Percentiles rank a stretch among this genome's conserved stretches.
Conservation (phyloP, 2,113 vertebrate species). For the Tylochromis polylepis region DNA sequence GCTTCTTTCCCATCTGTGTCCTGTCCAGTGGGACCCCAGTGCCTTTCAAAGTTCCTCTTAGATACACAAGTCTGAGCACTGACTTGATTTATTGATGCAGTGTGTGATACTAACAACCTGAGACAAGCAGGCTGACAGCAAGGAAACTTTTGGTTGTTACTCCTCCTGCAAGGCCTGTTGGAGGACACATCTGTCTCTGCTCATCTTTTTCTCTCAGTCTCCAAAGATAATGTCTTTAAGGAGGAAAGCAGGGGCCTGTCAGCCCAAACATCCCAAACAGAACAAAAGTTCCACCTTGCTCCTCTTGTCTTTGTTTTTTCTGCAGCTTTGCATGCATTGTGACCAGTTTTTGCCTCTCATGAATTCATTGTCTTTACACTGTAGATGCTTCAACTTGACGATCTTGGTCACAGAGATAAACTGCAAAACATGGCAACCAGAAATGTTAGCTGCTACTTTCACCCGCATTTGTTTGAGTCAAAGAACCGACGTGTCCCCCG, state of each 20-base stretch:
- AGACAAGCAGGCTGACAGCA: conserved; percentile 38
- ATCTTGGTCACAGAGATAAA: conserved; percentile 19
- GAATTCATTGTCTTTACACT: neutral
- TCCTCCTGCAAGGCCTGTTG: conserved; percentile 18
- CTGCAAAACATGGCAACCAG: neutral
- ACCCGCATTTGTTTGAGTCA: neutral
- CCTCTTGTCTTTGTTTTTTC: conserved; percentile 2
- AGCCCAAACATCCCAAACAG: neutral
- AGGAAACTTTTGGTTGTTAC: conserved; percentile 30
- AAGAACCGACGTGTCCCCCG: neutral
- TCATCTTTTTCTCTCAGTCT: neutral
- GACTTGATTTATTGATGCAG: conserved; percentile 52
- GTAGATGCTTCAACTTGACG: neutral
- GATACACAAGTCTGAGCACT: conserved; percentile 18
- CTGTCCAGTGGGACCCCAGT: conserved; percentile 20
- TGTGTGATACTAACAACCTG: conserved; percentile 41
- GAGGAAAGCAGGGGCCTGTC: neutral
- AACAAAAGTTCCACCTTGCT: neutral
- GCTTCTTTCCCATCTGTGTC: conserved; percentile 9
- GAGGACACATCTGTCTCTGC: conserved; percentile 19
- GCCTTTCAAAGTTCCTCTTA: conserved; percentile 30
- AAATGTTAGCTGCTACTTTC: neutral
- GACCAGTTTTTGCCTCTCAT: neutral
- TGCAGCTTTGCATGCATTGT: neutral
- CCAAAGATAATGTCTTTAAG: conserved; percentile 5